These are phyloP conservation scores for Anolis sagrei DNA, from an alignment of 2,113 vertebrate genomes.

Conservation along the genomic window DNA sequence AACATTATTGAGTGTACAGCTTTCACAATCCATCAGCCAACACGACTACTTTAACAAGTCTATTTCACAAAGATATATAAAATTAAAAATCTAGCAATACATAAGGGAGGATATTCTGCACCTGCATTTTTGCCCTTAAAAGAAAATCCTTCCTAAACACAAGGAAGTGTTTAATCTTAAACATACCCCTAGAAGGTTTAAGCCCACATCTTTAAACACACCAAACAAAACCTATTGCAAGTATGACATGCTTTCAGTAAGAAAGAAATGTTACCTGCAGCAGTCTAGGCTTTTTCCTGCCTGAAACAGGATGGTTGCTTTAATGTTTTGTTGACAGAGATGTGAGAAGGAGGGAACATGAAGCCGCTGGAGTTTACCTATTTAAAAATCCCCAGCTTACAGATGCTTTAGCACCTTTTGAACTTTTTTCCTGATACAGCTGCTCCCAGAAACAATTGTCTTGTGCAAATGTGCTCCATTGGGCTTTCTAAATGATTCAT, in stretches of 20 bases:
- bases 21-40: too few species aligned
- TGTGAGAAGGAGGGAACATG: not conserved
- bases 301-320: not conserved
- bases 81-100: not conserved
- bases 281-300: not conserved
- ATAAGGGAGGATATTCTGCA: not conserved
- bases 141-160: not conserved
- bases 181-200: not conserved
- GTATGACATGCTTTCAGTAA: conserved; percentile 32
- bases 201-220: not conserved
- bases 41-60: too few species aligned
- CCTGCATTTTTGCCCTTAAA: not conserved
- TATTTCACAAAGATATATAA: not conserved
- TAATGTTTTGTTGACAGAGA: conserved; percentile 37
- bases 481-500: conserved; percentile 57
- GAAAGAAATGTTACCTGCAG: conserved; percentile 29
- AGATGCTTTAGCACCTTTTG: conserved; percentile 55
- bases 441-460: conserved; percentile 45
- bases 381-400: conserved; percentile 28
- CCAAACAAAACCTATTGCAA: not conserved
- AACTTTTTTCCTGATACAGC: conserved; percentile 50
- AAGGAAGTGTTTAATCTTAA: not conserved
- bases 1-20: too few species aligned
- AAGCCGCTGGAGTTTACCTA: conserved; percentile 9
- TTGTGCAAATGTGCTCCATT: conserved; percentile 38